Base-by-base conservation (phyloP, 2,113 vertebrate genomes). In the Protobothrops mucrosquamatus region DNA sequence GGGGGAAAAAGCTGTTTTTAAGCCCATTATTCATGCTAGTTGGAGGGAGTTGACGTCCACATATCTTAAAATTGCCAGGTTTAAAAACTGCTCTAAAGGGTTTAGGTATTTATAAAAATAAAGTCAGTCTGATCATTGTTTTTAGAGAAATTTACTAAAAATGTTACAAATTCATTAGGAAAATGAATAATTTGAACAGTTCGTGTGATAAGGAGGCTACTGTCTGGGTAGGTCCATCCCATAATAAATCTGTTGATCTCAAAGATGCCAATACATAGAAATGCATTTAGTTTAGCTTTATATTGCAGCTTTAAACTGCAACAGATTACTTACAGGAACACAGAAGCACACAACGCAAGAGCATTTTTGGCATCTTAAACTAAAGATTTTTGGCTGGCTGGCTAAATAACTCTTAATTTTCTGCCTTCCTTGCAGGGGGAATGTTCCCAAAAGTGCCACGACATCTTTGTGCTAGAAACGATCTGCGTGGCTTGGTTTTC, bases 401-500 rank as follows among this genome's bases (percentile, higher is more conserved):
- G 59, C 52, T 95, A 93, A 94, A 89, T 26, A 34, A 39, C 26
- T 87, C 88, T 95, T 89, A 85, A 52, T 59, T 0, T 0, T 87
- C 93, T 91, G 88, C 85, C 88, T 88, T 59, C n/a, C 81, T 46
- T 88, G 8, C 97, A 99, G 99, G 99, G 99, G 0, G 98, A 99
- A 96, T 99, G 99, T 97, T 99, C 99, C 59, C 97, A 22, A 94
- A 98, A 98, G 95, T 99, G 99, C 97, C 98, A 97, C 34, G 98
- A 98, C 97, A 99, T 99, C 96, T 99, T 99, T 59, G 98, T 99
- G 94, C 96, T 99, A 98, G 99, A 99, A 98, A 99, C 99, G 0
- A 98, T 99, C 95, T 99, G 99, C 0, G 99, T 99, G 89, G 99
- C 98, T 2, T 99, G 99, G 99, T 99, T 99, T 97, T 99, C 99